These are phyloP conservation scores for Exocentrus adspersus DNA, from an alignment of 2,888 invertebrate genomes.

Conservation along the genomic window DNA sequence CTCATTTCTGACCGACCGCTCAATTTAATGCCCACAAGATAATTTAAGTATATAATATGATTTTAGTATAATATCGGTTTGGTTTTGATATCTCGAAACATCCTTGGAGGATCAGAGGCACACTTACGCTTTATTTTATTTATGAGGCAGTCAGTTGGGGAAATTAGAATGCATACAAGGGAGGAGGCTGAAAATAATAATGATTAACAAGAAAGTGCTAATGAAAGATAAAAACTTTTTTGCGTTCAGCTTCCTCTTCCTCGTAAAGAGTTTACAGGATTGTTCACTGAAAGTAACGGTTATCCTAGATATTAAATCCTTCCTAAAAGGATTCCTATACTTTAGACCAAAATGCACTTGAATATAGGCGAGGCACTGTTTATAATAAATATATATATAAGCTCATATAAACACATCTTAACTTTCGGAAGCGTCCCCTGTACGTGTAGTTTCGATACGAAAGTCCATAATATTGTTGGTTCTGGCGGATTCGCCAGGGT, in stretches of 20 bases:
- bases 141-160: background rate
- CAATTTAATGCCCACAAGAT: too few relatives aligned
- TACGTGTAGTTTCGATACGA: conserved; percentile 24
- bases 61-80: too few relatives aligned
- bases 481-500: conserved; percentile 66
- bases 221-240: too few relatives aligned
- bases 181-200: too few relatives aligned
- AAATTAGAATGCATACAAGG: too few relatives aligned
- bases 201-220: too few relatives aligned
- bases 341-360: conserved; percentile 48
- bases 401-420: conserved; percentile 73
- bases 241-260: too few relatives aligned
- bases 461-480: conserved; percentile 15
- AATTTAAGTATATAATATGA: too few relatives aligned
- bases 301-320: too few relatives aligned
- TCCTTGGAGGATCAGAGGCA: conserved; percentile 17
- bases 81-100: conserved; percentile 15
- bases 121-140: conserved; percentile 3
- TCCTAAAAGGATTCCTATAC: conserved; percentile 2
- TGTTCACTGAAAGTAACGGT: too few relatives aligned
- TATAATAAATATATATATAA: conserved; percentile 66
- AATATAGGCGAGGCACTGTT: conserved; percentile 69
- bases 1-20: too few relatives aligned
- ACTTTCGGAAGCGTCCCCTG: conserved; percentile 43
- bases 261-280: too few relatives aligned